Evolutionary conservation across 1,140 invertebrate species (phyloP).

Genomic region (Drosophila dunni): DNA sequence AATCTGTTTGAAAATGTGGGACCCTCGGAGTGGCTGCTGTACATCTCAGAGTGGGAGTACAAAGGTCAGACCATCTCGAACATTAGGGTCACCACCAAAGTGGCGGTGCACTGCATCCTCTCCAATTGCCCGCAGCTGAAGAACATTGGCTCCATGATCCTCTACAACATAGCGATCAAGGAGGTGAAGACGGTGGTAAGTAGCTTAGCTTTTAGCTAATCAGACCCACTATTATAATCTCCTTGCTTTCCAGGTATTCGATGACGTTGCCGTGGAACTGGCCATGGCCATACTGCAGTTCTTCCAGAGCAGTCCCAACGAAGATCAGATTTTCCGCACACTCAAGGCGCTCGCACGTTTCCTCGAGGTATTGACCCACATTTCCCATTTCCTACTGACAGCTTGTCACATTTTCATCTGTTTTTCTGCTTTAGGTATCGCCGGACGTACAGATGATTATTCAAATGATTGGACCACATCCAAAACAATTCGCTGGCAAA

Average conservation of each 20-base stretch:
- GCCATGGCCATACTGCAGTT: conserved; percentile 96
- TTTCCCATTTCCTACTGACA: conserved; percentile 40
- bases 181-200: conserved; percentile 98
- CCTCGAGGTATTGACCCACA: conserved; percentile 87
- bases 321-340: conserved; percentile 92
- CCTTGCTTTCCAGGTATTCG: conserved; percentile 90
- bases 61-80: conserved; percentile 92
- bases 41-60: conserved; percentile 95
- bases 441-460: conserved; percentile 95
- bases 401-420: conserved; percentile 58
- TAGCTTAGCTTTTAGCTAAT: conserved; percentile 84
- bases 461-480: conserved; percentile 96
- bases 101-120: conserved; percentile 93
- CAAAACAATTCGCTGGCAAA: conserved; percentile 91
- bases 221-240: not conserved
- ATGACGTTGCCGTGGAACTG: conserved; percentile 96
- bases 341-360: conserved; percentile 93
- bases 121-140: conserved; percentile 90
- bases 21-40: conserved; percentile 96
- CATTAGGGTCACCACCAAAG: conserved; percentile 95
- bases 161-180: conserved; percentile 96
- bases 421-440: conserved; percentile 65
- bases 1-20: conserved; percentile 96
- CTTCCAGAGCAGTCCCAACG: conserved; percentile 91
- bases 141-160: conserved; percentile 92